Conservation (phyloP, 2,888 invertebrate species). For the Drosophila prostipennis region DNA sequence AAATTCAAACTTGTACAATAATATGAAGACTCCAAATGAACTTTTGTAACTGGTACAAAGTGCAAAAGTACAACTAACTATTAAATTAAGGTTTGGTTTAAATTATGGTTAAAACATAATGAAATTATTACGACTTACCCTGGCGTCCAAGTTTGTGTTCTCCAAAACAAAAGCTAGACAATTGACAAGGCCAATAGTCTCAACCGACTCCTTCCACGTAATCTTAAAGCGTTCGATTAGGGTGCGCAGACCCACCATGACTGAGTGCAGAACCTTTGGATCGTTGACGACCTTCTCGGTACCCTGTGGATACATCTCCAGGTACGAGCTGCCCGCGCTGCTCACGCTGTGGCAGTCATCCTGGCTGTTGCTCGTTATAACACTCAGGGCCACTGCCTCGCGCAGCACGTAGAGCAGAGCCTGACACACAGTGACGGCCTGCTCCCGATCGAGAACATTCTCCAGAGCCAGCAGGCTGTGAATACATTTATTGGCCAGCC, state of each 20-base stretch:
- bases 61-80: too few species aligned
- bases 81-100: background rate
- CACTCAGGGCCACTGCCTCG: conserved; percentile 84
- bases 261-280: conserved; percentile 87
- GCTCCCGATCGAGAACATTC: conserved; percentile 86
- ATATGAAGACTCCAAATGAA: too few species aligned
- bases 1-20: too few species aligned
- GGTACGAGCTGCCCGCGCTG: conserved; percentile 45
- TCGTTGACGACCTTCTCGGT: conserved; percentile 84
- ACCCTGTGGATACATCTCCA: conserved; percentile 59
- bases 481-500: conserved; percentile 82
- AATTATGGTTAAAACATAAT: background rate
- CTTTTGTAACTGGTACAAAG: too few species aligned
- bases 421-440: conserved; percentile 87
- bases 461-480: conserved; percentile 84
- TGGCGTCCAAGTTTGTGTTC: conserved; percentile 85
- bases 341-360: conserved; percentile 57
- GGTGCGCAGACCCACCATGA: conserved; percentile 87
- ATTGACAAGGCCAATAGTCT: conserved; percentile 88
- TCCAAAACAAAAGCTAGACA: conserved; percentile 86
- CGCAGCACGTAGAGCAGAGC: conserved; percentile 87
- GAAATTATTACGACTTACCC: conserved; percentile 82
- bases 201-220: conserved; percentile 91
- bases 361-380: conserved; percentile 24
- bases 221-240: conserved; percentile 89